Evolutionary conservation across 2,797 vertebrate genomes (phyloP).

Genomic region (Acipenser transmontanus): DNA sequence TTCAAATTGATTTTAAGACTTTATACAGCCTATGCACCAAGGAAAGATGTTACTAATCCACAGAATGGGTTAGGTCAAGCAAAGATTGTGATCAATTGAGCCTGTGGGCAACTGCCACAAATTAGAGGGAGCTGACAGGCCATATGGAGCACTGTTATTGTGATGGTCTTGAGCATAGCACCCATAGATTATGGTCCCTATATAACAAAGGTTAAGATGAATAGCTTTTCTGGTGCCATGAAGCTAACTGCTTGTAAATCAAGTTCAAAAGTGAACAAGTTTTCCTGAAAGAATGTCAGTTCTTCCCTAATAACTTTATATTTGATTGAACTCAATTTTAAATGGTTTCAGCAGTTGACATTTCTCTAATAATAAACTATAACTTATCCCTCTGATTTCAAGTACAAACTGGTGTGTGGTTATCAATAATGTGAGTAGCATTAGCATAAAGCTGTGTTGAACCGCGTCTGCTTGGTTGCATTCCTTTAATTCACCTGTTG

Average conservation of each 20-base stretch:
- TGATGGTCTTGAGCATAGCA: constrained; percentile 40
- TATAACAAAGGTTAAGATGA: constrained; percentile 54
- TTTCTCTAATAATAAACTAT: too few relatives aligned
- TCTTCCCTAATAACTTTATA: too few relatives aligned
- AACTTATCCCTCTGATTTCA: too few relatives aligned
- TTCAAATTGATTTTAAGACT: constrained; percentile 6
- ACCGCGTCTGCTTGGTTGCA: too few relatives aligned
- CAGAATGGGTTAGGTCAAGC: constrained; percentile 49
- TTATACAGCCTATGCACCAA: constrained; percentile 30
- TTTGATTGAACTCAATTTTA: too few relatives aligned
- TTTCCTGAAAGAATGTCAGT: background rate
- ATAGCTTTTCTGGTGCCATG: constrained; percentile 46
- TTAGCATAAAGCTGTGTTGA: too few relatives aligned
- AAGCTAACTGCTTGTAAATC: constrained; percentile 39
- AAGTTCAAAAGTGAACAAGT: constrained; percentile 21
- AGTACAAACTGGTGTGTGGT: too few relatives aligned
- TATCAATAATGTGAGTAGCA: too few relatives aligned
- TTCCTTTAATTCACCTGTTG: too few relatives aligned
- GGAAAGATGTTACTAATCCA: constrained; percentile 57
- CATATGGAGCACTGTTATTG: constrained; percentile 50
- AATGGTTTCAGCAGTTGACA: too few relatives aligned
- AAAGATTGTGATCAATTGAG: constrained; percentile 50
- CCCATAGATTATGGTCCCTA: constrained; percentile 37
- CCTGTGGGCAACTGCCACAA: constrained; percentile 51
- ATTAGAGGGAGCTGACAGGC: constrained; percentile 54